A percentile compares a stretch with the other conserved stretches of the same genome.
Evolutionary conservation across 2,888 invertebrate species (phyloP).

Genomic region (Caradrina kadenii): DNA sequence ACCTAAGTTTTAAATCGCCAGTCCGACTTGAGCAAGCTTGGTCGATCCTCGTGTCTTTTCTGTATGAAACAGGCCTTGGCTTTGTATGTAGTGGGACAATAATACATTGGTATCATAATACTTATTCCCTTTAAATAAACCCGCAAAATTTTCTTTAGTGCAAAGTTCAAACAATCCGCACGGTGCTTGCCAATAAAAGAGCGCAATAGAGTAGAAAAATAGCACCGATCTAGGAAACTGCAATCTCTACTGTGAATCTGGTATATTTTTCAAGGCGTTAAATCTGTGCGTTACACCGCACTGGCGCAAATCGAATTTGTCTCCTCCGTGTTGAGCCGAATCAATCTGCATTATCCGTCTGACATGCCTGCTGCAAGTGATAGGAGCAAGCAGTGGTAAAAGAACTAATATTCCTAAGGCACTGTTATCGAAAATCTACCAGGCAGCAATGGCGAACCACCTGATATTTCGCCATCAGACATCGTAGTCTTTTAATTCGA

Average conservation of each 20-base stretch:
- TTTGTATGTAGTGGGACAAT: no score
- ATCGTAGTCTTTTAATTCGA: no score
- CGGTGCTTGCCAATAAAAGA: conserved; percentile 19
- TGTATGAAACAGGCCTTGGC: no score
- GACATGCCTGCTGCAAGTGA: conserved; percentile 45
- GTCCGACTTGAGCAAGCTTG: no score
- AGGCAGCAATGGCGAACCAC: no score
- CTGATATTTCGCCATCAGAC: no score
- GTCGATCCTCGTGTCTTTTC: no score
- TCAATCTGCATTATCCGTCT: conserved; percentile 87
- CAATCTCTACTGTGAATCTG: conserved; percentile 61
- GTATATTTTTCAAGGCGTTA: conserved; percentile 79
- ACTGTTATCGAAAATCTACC: no score
- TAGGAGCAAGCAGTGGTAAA: conserved; percentile 11
- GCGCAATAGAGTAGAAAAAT: conserved; percentile 33
- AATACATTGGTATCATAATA: no score
- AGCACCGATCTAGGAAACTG: conserved; percentile 30
- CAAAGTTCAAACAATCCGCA: conserved; percentile 9
- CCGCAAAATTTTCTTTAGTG: conserved; percentile 1
- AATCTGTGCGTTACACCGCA: conserved; percentile 70
- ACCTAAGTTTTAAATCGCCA: no score
- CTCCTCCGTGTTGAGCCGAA: conserved; percentile 84
- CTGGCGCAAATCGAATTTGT: conserved; percentile 87
- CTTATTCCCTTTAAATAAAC: neutral
- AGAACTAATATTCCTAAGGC: no score